Conservation (phyloP, 2,113 vertebrate species). For the Sus scrofa region DNA sequence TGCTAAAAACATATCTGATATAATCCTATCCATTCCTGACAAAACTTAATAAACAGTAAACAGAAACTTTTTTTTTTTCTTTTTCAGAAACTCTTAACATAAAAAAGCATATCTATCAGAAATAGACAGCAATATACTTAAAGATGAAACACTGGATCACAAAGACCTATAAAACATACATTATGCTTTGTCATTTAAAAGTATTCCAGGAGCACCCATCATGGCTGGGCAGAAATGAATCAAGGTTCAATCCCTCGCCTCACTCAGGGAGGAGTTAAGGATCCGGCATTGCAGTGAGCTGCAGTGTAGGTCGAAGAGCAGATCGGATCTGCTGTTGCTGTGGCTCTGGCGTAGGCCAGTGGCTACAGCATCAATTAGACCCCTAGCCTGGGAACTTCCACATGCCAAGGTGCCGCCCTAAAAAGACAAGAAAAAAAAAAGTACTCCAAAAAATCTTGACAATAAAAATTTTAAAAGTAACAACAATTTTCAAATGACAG, state of each 20-base stretch:
- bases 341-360: too few relatives aligned
- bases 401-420: too few relatives aligned
- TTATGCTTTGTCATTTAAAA: neutral
- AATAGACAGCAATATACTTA: neutral
- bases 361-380: too few relatives aligned
- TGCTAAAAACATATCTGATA: neutral
- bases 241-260: too few relatives aligned
- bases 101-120: conserved; percentile 2
- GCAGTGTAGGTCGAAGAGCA: too few relatives aligned
- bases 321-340: too few relatives aligned
- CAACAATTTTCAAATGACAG: neutral
- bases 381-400: too few relatives aligned
- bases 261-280: too few relatives aligned
- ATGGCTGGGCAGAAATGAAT: too few relatives aligned
- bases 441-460: neutral
- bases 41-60: neutral
- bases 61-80: too few relatives aligned
- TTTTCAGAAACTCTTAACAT: neutral
- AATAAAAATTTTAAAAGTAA: neutral
- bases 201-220: too few relatives aligned
- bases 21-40: conserved; percentile 36
- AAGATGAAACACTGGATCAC: conserved; percentile 18
- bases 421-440: neutral
- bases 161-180: conserved; percentile 7
- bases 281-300: too few relatives aligned